These are phyloP conservation scores for Meriones unguiculatus DNA, from an alignment of 2,113 vertebrate species.

Conservation along the genomic window DNA sequence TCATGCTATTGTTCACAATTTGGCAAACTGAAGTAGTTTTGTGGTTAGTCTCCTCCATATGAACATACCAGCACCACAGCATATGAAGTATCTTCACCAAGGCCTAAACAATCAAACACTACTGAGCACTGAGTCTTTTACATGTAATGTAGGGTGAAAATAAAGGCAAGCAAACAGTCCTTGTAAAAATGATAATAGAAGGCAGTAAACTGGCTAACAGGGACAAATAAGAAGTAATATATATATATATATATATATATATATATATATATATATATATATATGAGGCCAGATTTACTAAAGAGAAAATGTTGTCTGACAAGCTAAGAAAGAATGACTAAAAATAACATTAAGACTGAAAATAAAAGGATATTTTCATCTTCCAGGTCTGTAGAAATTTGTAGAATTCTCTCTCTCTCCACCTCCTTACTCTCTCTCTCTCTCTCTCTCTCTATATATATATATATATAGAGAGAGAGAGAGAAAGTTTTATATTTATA, in stretches of 20 bases:
- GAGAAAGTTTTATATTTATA: too few species aligned
- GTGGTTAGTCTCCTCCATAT: neutral
- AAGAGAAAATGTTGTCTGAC: neutral
- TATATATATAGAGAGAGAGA: too few species aligned
- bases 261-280: too few species aligned
- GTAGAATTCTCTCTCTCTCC: neutral
- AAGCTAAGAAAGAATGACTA: neutral
- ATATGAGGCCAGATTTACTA: neutral
- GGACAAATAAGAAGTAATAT: neutral
- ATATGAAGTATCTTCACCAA: neutral
- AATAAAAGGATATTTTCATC: neutral
- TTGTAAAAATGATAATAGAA: constrained; percentile 7
- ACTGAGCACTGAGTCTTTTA: neutral
- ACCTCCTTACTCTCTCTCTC: too few species aligned
- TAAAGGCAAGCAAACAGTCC: neutral
- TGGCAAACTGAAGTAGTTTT: neutral
- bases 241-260: too few species aligned
- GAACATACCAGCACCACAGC: neutral
- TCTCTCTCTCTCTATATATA: neutral
- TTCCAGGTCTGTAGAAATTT: neutral
- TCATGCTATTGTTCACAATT: neutral
- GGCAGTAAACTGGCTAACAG: neutral
- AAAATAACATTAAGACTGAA: neutral
- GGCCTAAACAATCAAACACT: neutral
- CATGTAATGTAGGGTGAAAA: neutral